phyloP scores from a whole-genome alignment of 1,140 invertebrate genomes.

The Drosophila ohnishii region DNA sequence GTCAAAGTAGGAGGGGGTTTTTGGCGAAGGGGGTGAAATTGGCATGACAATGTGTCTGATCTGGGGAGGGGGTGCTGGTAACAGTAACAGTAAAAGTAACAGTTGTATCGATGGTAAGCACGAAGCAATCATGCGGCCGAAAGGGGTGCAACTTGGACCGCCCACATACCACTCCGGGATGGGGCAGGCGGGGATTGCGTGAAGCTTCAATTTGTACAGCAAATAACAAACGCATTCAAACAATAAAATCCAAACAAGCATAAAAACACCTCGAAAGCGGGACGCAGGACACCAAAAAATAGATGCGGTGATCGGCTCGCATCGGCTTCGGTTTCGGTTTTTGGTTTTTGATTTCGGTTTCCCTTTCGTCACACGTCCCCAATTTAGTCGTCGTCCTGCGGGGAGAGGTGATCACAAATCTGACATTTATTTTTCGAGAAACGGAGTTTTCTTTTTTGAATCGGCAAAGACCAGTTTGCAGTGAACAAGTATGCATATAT shows the following conservation, averaged over 20 bases:
- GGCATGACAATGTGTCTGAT: constrained; percentile 51
- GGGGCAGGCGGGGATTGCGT: constrained; percentile 9
- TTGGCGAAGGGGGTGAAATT: constrained; percentile 33
- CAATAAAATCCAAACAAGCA: constrained; percentile 75
- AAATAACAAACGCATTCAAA: constrained; percentile 65
- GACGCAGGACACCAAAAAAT: constrained; percentile 16
- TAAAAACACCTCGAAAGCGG: constrained; percentile 57
- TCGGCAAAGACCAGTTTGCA: constrained; percentile 25
- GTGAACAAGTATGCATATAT: constrained; percentile 37
- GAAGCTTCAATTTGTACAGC: constrained; percentile 63
- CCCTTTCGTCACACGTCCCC: constrained; percentile 44
- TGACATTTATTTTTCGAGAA: constrained; percentile 31
- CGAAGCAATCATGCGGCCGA: constrained; percentile 45
- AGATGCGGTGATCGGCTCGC: constrained; percentile 1
- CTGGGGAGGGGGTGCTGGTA: constrained; percentile 16
- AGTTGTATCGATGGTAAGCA: constrained; percentile 25
- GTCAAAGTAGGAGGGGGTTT: constrained; percentile 17
- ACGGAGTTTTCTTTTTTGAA: constrained; percentile 21
- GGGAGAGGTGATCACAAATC: constrained; percentile 21
- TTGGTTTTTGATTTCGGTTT: background rate
- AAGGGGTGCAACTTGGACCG: constrained; percentile 29
- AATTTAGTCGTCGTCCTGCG: background rate
- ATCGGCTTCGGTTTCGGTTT: constrained; percentile 2
- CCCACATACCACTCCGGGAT: constrained; percentile 4
- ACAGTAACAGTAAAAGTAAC: constrained; percentile 23